Conservation (phyloP, 2,113 vertebrate genomes). For the Cyprinodon tularosa region DNA sequence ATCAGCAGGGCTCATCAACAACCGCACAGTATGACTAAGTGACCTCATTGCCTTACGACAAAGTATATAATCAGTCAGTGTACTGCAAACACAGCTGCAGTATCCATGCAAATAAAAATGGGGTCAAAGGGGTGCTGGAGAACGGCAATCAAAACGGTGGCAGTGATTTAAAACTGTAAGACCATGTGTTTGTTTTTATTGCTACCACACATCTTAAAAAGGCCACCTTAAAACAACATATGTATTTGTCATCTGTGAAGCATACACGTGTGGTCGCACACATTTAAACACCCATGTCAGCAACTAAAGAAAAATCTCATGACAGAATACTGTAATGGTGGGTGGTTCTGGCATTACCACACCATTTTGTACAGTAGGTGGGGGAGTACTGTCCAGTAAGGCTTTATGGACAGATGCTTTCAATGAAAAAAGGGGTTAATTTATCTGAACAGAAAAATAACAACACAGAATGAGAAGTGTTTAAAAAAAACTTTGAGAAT, state of each 20-base stretch:
- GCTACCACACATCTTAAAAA: conserved; percentile 21
- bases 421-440: conserved; percentile 48
- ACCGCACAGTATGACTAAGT: conserved; percentile 60
- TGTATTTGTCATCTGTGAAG: conserved; percentile 32
- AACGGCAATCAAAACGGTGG: conserved; percentile 29
- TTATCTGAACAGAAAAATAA: conserved; percentile 34
- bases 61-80: conserved; percentile 52
- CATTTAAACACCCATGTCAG: conserved; percentile 47
- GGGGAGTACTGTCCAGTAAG: conserved; percentile 47
- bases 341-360: conserved; percentile 68
- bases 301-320: conserved; percentile 39
- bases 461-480: conserved; percentile 26
- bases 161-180: conserved; percentile 23
- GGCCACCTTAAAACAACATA: conserved; percentile 29
- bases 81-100: conserved; percentile 61
- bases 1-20: conserved; percentile 59
- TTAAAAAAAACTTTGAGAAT: conserved; percentile 33
- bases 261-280: conserved; percentile 12
- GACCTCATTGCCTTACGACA: conserved; percentile 63
- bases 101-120: conserved; percentile 52
- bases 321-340: conserved; percentile 50
- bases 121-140: conserved; percentile 1
- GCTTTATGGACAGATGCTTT: conserved; percentile 56
- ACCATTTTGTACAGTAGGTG: conserved; percentile 60
- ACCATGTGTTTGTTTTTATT: conserved; percentile 34